These are phyloP conservation scores for Capromys pilorides DNA, from an alignment of 2,797 vertebrate species.

Conservation along the genomic window DNA sequence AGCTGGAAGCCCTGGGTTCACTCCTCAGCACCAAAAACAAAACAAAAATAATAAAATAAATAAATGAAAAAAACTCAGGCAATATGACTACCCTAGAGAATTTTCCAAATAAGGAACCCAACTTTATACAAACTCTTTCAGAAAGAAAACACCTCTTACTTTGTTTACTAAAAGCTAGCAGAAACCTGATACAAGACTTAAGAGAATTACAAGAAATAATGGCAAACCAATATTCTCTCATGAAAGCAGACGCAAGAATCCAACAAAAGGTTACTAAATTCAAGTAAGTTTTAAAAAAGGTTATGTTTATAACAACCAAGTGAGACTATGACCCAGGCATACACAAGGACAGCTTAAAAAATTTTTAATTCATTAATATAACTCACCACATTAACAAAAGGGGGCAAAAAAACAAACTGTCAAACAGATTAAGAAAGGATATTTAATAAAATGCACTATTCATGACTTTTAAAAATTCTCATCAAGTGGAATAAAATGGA, in stretches of 20 bases:
- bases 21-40: too few relatives aligned
- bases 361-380: conserved; percentile 1
- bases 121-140: neutral
- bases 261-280: conserved; percentile 35
- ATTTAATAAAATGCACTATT: neutral
- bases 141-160: conserved; percentile 1
- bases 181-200: conserved; percentile 5
- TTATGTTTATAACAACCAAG: neutral
- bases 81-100: conserved; percentile 23
- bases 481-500: neutral
- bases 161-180: conserved; percentile 15
- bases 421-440: neutral
- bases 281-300: neutral
- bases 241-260: neutral
- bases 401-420: neutral
- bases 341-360: neutral
- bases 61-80: too few relatives aligned
- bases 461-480: neutral
- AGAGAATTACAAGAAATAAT: conserved; percentile 16
- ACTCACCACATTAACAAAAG: neutral
- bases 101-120: conserved; percentile 39
- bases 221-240: neutral
- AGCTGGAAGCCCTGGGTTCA: neutral
- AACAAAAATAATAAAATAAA: too few relatives aligned
- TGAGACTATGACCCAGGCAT: conserved; percentile 42